Base-by-base conservation (phyloP, 2,797 vertebrate species). In the Aythya fuligula region DNA sequence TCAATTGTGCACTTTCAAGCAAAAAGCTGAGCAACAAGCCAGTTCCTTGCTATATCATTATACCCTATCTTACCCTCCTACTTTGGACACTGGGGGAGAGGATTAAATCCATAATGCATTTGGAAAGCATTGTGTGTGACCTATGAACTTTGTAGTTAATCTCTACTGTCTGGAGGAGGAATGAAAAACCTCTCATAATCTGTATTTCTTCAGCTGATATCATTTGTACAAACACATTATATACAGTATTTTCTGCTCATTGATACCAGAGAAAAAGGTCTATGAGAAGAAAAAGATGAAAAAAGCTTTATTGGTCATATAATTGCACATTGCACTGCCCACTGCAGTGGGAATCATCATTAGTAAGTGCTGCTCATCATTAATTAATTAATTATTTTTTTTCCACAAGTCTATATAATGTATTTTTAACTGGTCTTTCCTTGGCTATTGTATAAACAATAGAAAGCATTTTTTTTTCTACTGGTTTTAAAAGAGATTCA, bases 91-190 rank as follows among this genome's bases (percentile, higher is more conserved):
- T 20, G 45, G 10, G 65, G 41, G n/a, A 79, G 72, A 90, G 38
- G 79, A 95, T 94, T 95, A 96, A 90, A 93, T 58, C 51, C 38
- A 11, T 49, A 82, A 54, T 57, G 76, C 38, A 62, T 86, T 88
- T 73, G 53, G 73, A 92, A 93, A 47, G 32, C 51, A 87, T 41
- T 87, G 60, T 53, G 32, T 71, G 45, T 72, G 81, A 94, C 89
- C 89, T 80, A 0, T 75, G 90, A 65, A 87, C 87, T 73, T 75
- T 65, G 49, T 11, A 93, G 81, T 76, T 90, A 95, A 89, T 85
- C 79, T 90, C 62, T 90, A 38, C 30, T 93, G 53, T 54, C 67
- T 27, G 62, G 56, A 91, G 67, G 25, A 92, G 43, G 25, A 76
- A 77, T 51, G 51, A 79, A 65, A 87, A 89, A 22, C 11, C 61